Evolutionary conservation across 2,888 invertebrate species (phyloP), one percentile per base, ranked within the genome.

Genomic region (Lathronympha strigana): DNA sequence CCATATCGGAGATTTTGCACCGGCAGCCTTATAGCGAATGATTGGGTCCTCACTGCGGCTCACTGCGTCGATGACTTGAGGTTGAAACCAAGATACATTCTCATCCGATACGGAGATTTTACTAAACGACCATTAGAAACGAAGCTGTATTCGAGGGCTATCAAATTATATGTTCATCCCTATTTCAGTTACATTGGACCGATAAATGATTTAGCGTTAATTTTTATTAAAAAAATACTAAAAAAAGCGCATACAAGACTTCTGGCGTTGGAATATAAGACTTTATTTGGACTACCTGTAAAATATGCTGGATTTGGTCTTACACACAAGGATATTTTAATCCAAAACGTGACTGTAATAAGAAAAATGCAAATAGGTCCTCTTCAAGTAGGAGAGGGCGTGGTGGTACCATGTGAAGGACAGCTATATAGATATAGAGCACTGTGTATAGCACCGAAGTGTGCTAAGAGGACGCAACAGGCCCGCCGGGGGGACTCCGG

Each of bases 271-370:
- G n/a, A n/a, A n/a, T n/a, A n/a, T n/a, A n/a, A n/a, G n/a, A n/a
- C n/a, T 13, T 11, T 36, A 28, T 28, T 5, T 8, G 28, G 2
- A 8, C 2, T 5, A 28, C 28, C 28, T 28, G 13, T 53, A n/a
- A 53, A n/a, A 8, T 53, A 53, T n/a, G 53, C 53, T 2, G 53
- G 53, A n/a, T 53, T 53, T 21, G 53, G n/a, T n/a, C n/a, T n/a
- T n/a, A n/a, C n/a, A n/a, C n/a, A n/a, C n/a, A n/a, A n/a, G n/a
- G n/a, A n/a, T n/a, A n/a, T n/a, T n/a, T n/a, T n/a, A n/a, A n/a
- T n/a, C n/a, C n/a, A n/a, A n/a, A n/a, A n/a, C n/a, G n/a, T n/a
- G n/a, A n/a, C n/a, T n/a, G 17, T 11, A 4, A 13, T 9, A 9
- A n/a, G 2, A 5, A 11, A 31, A 28, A 0, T 4, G 0, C 3